Conservation (phyloP, 2,888 invertebrate genomes). For the Agapetus fuscipes region DNA sequence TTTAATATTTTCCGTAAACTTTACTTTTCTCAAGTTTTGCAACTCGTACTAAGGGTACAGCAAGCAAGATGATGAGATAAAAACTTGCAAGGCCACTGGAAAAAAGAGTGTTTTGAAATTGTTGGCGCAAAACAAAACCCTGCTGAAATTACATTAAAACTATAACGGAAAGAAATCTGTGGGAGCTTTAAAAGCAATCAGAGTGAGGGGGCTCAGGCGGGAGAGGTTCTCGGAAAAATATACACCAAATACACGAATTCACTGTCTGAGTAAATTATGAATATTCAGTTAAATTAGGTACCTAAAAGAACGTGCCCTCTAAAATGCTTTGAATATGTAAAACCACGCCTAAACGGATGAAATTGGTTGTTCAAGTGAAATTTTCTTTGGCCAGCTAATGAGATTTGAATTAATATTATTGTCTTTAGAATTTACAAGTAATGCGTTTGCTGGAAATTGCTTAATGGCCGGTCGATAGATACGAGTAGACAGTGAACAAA, state of each 20-base stretch:
- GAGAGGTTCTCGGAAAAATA: neutral
- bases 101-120: neutral
- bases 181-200: neutral
- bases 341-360: neutral
- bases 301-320: neutral
- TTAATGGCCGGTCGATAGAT: too few relatives aligned
- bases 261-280: neutral
- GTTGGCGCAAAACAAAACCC: too few relatives aligned
- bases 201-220: neutral
- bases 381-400: neutral
- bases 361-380: neutral
- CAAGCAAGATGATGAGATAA: too few relatives aligned
- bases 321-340: neutral
- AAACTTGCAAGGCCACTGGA: too few relatives aligned
- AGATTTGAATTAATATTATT: too few relatives aligned
- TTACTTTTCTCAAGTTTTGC: too few relatives aligned
- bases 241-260: neutral
- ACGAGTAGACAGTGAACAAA: neutral
- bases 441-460: too few relatives aligned
- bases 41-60: too few relatives aligned
- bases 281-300: neutral
- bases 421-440: too few relatives aligned
- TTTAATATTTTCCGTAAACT: too few relatives aligned
- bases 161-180: neutral
- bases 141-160: neutral